These are phyloP conservation scores for Cydia amplana DNA, from an alignment of 1,140 invertebrate genomes.

Conservation along the genomic window DNA sequence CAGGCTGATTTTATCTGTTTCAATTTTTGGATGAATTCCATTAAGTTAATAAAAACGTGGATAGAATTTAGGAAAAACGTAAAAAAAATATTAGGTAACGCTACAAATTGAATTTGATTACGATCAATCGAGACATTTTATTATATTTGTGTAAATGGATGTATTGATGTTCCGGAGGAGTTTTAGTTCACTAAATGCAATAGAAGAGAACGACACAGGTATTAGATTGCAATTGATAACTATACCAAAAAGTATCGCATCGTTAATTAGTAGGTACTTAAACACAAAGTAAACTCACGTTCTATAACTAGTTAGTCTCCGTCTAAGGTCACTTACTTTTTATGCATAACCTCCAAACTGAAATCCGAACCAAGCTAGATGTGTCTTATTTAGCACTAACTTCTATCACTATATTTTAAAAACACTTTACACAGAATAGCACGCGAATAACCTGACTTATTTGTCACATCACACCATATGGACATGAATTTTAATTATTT, in stretches of 20 bases:
- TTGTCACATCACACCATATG: neutral
- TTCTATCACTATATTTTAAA: neutral
- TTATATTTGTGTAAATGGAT: neutral
- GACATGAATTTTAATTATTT: neutral
- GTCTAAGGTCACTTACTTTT: constrained; percentile 18
- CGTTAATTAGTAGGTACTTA: no score
- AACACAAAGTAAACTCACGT: no score
- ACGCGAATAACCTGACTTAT: neutral
- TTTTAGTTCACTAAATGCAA: neutral
- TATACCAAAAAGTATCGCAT: no score
- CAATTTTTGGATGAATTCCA: constrained; percentile 15
- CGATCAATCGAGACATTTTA: neutral
- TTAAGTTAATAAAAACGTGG: constrained; percentile 14
- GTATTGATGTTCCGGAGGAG: no score
- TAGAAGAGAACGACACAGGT: neutral
- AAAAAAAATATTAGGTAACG: neutral
- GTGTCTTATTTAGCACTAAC: neutral
- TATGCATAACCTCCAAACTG: constrained; percentile 20
- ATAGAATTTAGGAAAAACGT: neutral
- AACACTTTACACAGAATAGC: neutral
- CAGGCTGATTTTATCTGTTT: constrained; percentile 26
- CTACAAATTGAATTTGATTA: constrained; percentile 16
- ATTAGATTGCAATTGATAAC: neutral
- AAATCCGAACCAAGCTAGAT: neutral
- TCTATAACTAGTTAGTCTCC: neutral